Conservation (phyloP, 2,113 vertebrate species). For the Cairina moschata region DNA sequence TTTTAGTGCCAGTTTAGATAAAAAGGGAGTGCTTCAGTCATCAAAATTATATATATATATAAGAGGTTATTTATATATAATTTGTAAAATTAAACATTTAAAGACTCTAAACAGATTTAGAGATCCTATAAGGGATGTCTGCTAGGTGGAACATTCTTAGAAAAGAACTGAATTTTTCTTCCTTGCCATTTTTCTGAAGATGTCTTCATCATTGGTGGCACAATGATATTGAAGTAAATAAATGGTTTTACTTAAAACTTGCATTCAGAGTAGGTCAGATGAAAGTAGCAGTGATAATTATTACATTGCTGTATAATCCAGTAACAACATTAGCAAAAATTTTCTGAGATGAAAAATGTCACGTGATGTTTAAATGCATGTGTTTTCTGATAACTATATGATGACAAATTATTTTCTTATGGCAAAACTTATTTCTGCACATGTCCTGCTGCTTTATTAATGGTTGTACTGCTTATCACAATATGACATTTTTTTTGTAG, state of each 20-base stretch:
- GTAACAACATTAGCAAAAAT: neutral
- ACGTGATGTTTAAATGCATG: neutral
- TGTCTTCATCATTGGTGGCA: constrained; percentile 84
- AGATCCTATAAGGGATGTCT: neutral
- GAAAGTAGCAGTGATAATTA: neutral
- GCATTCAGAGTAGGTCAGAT: neutral
- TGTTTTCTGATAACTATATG: neutral
- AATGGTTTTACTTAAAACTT: neutral
- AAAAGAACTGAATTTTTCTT: constrained; percentile 81
- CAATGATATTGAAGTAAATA: constrained; percentile 84
- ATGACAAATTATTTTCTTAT: neutral
- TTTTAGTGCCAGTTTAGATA: neutral
- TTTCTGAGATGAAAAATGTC: neutral
- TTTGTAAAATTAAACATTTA: neutral
- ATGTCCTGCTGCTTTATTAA: neutral
- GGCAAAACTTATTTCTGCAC: neutral
- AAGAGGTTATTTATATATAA: neutral
- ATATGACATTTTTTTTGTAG: neutral
- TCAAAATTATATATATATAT: neutral
- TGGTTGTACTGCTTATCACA: neutral
- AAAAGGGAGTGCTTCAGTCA: neutral
- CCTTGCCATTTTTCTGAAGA: constrained; percentile 81
- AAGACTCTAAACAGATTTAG: neutral
- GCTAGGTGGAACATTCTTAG: constrained; percentile 84
- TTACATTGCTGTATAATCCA: neutral